Evolutionary conservation across 2,797 vertebrate species (phyloP).

Genomic region (Falco naumanni): DNA sequence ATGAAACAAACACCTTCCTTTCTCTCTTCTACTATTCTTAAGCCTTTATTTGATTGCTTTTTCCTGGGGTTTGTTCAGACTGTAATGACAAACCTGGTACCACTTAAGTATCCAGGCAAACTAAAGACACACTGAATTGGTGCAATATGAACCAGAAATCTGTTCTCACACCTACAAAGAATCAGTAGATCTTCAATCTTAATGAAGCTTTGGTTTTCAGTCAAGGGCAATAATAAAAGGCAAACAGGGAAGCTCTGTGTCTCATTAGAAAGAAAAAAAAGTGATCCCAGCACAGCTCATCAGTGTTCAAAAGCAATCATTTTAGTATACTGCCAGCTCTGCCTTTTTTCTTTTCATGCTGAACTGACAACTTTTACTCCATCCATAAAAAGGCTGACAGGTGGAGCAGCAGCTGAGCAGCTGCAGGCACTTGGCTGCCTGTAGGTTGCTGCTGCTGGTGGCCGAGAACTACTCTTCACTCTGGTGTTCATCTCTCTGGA

Average conservation of each 20-base stretch:
- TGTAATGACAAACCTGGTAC: not conserved
- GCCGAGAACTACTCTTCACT: not conserved
- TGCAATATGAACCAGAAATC: slow-evolving; percentile 24
- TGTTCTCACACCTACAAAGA: not conserved
- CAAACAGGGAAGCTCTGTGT: not conserved
- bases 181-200: not conserved
- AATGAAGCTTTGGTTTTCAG: slow-evolving; percentile 14
- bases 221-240: not conserved
- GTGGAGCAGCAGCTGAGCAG: slow-evolving; percentile 64
- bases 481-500: not conserved
- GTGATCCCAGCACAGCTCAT: slow-evolving; percentile 10
- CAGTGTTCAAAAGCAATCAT: slow-evolving; percentile 30
- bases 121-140: slow-evolving; percentile 12
- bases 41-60: not conserved
- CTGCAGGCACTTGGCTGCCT: slow-evolving; percentile 64
- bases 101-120: not conserved
- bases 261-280: slow-evolving; percentile 7
- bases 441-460: slow-evolving; percentile 29
- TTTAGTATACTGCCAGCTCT: not conserved
- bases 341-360: slow-evolving; percentile 35
- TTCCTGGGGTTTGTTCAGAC: not conserved
- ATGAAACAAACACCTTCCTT: not conserved
- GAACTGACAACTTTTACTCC: slow-evolving; percentile 41
- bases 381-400: slow-evolving; percentile 38
- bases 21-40: not conserved